Evolutionary conservation across 2,797 vertebrate genomes (phyloP).

Genomic region (Ctenochaetus hawaiiensis): DNA sequence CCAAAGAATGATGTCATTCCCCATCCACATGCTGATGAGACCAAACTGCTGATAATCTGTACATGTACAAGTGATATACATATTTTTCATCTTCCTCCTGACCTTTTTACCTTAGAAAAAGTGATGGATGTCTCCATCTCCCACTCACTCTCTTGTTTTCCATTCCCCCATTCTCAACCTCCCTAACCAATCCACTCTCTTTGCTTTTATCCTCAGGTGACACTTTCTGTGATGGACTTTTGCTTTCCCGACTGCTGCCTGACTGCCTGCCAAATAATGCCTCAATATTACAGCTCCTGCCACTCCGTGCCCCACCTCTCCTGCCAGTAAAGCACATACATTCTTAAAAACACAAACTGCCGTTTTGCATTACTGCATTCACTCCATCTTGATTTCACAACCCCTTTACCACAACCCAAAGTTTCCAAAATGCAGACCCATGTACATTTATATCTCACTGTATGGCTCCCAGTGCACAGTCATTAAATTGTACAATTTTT

Average conservation of each 20-base stretch:
- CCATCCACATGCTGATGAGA: constrained; percentile 9
- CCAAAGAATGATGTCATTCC: constrained; percentile 50
- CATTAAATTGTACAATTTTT: constrained; percentile 22
- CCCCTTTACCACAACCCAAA: constrained; percentile 35
- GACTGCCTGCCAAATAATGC: constrained; percentile 41
- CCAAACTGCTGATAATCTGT: background rate
- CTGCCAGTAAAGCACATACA: constrained; percentile 9
- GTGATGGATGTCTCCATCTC: constrained; percentile 15
- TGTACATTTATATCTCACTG: constrained; percentile 5
- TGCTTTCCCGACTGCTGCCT: constrained; percentile 41
- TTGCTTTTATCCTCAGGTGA: constrained; percentile 23
- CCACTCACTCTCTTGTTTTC: background rate
- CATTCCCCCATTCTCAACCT: background rate
- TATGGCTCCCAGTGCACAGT: background rate
- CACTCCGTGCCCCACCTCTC: constrained; percentile 45
- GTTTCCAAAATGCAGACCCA: constrained; percentile 43
- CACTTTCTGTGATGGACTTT: constrained; percentile 57
- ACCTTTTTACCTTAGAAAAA: constrained; percentile 22
- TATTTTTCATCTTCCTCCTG: constrained; percentile 5
- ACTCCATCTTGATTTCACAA: constrained; percentile 58
- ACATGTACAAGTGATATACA: background rate
- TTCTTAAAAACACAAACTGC: constrained; percentile 43
- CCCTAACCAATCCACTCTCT: background rate
- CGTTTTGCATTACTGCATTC: constrained; percentile 58
- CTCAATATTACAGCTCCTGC: constrained; percentile 65